Conservation (phyloP, 2,888 invertebrate species). For the Chloromyia formosa region DNA sequence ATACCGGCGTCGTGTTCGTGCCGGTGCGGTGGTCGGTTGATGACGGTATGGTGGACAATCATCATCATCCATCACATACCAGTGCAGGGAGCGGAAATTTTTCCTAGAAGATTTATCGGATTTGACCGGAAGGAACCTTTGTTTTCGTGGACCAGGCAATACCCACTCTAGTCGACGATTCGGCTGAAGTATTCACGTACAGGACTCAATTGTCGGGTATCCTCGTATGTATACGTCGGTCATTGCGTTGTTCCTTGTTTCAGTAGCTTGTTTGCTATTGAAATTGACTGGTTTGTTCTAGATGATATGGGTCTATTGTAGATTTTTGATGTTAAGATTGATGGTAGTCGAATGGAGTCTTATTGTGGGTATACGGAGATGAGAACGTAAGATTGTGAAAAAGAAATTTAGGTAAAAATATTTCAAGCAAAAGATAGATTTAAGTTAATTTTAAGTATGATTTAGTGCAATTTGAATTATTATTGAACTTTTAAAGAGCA, state of each 20-base stretch:
- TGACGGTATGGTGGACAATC: neutral
- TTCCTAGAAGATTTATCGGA: slow-evolving; percentile 41
- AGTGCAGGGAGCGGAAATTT: slow-evolving; percentile 39
- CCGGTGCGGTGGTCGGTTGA: neutral
- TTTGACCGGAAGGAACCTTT: slow-evolving; percentile 40
- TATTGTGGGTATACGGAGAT: too few species aligned
- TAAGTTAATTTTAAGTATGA: too few species aligned
- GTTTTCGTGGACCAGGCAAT: neutral
- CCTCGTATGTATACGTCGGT: neutral
- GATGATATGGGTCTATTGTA: slow-evolving; percentile 25
- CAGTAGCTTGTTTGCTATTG: slow-evolving; percentile 3
- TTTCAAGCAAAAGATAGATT: too few species aligned
- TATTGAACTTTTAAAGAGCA: too few species aligned
- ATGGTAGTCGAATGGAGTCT: slow-evolving; percentile 12
- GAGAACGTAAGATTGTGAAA: too few species aligned
- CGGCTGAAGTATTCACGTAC: neutral
- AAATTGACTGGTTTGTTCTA: slow-evolving; percentile 28
- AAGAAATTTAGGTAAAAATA: too few species aligned
- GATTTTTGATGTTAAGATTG: slow-evolving; percentile 24
- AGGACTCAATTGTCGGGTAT: slow-evolving; percentile 17
- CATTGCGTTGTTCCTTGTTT: neutral
- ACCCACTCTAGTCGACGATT: neutral
- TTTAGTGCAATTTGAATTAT: too few species aligned
- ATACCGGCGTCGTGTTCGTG: neutral
- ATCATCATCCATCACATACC: slow-evolving; percentile 40